Percentiles rank a stretch among this genome's conserved stretches.
Evolutionary conservation across 2,888 invertebrate species (phyloP).

Genomic region (Tiliacea citrago): DNA sequence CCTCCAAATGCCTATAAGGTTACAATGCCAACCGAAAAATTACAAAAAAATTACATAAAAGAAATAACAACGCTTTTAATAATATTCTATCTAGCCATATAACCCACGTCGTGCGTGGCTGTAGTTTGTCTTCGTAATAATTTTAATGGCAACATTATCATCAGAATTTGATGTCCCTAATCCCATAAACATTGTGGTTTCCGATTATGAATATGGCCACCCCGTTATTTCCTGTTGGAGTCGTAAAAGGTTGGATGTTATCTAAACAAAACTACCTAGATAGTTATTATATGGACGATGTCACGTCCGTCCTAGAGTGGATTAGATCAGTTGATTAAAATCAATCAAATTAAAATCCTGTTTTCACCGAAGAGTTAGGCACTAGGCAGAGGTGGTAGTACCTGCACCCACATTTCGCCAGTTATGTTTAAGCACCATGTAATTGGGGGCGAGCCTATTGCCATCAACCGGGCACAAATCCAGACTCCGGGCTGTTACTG

Average conservation of each 20-base stretch:
- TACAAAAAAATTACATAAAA: background rate
- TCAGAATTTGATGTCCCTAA: constrained; percentile 50
- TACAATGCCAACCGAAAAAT: constrained; percentile 8
- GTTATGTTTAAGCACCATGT: too few species aligned
- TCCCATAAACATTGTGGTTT: constrained; percentile 58
- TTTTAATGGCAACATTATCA: constrained; percentile 61
- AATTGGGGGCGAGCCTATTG: too few species aligned
- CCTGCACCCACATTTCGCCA: too few species aligned
- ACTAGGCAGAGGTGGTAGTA: too few species aligned
- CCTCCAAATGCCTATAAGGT: background rate
- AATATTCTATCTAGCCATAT: constrained; percentile 26
- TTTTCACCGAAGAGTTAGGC: too few species aligned
- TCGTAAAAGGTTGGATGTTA: constrained; percentile 50
- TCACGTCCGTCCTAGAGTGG: constrained; percentile 22
- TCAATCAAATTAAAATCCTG: too few species aligned
- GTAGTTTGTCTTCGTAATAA: constrained; percentile 47
- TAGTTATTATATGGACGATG: constrained; percentile 3
- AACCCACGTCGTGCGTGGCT: constrained; percentile 17
- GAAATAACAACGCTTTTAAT: constrained; percentile 2
- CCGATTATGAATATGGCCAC: constrained; percentile 65
- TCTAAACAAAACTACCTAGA: background rate
- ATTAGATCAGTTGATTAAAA: constrained; percentile 41
- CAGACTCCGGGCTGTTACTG: too few species aligned
- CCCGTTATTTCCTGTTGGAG: constrained; percentile 57
- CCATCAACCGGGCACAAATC: too few species aligned